phyloP scores from a whole-genome alignment of 1,140 invertebrate species.

The Pomphorhynchus laevis region DNA sequence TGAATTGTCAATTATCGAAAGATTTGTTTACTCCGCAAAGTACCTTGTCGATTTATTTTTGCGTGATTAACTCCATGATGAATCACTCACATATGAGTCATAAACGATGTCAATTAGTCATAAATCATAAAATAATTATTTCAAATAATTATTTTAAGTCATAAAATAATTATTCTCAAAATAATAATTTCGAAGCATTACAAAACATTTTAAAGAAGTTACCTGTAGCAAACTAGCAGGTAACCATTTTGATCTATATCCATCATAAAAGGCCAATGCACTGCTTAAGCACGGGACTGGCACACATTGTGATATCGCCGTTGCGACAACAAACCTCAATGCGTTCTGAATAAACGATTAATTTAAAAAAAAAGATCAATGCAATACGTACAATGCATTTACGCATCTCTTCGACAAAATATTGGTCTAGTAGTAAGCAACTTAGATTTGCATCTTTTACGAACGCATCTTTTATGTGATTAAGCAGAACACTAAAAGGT shows the following conservation, averaged over 20 bases:
- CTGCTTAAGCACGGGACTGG: conserved; percentile 60
- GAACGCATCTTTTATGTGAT: conserved; percentile 78
- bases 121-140: background rate
- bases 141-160: no score
- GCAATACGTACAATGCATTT: conserved; percentile 31
- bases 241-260: conserved; percentile 38
- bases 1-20: no score
- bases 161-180: no score
- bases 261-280: conserved; percentile 81
- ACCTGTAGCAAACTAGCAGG: conserved; percentile 66
- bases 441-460: conserved; percentile 50
- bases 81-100: no score
- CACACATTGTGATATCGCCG: conserved; percentile 34
- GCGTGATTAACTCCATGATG: no score
- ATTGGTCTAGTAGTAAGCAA: conserved; percentile 67
- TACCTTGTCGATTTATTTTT: no score
- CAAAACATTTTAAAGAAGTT: conserved; percentile 8
- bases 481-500: conserved; percentile 40
- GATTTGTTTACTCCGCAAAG: no score
- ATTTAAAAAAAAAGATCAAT: background rate
- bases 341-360: conserved; percentile 16
- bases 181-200: no score
- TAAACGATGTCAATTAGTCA: conserved; percentile 1
- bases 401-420: conserved; percentile 49
- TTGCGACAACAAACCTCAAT: conserved; percentile 25